phyloP scores from a whole-genome alignment of 2,113 vertebrate species.

The Crotophaga sulcirostris region DNA sequence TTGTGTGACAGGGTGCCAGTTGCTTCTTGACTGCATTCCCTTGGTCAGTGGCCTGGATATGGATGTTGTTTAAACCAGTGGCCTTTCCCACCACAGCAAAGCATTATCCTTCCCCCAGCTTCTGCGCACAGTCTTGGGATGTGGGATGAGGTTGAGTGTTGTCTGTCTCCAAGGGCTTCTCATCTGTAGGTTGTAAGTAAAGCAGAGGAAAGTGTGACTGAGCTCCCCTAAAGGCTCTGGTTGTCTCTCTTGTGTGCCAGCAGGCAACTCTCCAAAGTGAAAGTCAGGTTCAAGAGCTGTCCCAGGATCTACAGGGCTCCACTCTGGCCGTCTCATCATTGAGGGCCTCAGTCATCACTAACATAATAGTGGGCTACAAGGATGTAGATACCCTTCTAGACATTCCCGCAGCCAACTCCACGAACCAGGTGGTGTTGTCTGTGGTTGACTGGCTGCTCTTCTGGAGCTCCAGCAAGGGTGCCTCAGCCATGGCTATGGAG shows the following conservation, averaged over 20 bases:
- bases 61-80: neutral
- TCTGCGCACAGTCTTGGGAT: neutral
- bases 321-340: neutral
- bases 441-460: neutral
- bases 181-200: neutral
- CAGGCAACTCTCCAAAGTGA: neutral
- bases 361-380: fast-evolving
- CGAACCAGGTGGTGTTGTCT: fast-evolving
- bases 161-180: neutral
- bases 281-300: neutral
- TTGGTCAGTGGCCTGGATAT: neutral
- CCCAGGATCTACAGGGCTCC: fast-evolving
- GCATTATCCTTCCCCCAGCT: fast-evolving
- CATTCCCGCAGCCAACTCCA: neutral
- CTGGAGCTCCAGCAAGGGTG: neutral
- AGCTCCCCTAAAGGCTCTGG: fast-evolving
- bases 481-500: neutral
- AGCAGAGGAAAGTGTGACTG: neutral
- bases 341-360: neutral
- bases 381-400: neutral
- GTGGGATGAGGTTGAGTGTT: neutral
- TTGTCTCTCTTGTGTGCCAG: neutral
- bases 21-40: neutral
- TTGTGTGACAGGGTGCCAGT: neutral
- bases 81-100: neutral